phyloP scores from a whole-genome alignment of 1,140 invertebrate genomes.

The Meloidogyne floridensis region DNA sequence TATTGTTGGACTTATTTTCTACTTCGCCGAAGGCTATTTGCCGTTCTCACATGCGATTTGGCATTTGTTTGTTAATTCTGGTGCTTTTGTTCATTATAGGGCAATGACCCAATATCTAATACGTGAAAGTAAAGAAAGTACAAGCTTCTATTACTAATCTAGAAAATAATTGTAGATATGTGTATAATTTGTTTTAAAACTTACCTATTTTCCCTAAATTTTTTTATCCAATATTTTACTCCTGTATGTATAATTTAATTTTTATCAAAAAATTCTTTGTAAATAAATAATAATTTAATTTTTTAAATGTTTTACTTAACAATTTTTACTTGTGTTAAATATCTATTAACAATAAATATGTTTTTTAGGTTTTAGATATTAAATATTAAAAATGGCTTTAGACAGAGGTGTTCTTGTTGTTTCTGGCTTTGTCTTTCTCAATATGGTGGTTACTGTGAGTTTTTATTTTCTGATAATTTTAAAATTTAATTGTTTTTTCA shows the following conservation, averaged over 20 bases:
- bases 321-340: background rate
- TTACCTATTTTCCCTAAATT: too few species aligned
- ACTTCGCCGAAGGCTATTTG: background rate
- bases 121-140: background rate
- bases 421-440: background rate
- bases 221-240: background rate
- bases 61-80: constrained; percentile 7
- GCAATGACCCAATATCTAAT: background rate
- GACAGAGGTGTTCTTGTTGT: background rate
- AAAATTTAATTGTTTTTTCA: background rate
- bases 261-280: background rate
- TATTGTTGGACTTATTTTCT: constrained; percentile 2
- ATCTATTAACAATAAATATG: background rate
- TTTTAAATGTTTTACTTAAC: background rate
- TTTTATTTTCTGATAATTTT: background rate
- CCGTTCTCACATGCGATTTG: background rate
- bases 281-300: background rate
- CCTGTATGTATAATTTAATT: background rate
- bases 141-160: background rate
- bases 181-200: background rate
- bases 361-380: background rate
- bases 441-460: background rate
- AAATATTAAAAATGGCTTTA: background rate
- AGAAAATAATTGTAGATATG: background rate
- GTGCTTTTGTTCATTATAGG: constrained; percentile 6